Evolutionary conservation across 2,113 vertebrate genomes (phyloP), one percentile per base, ranked within the genome.

Genomic region (Entelurus aequoreus): DNA sequence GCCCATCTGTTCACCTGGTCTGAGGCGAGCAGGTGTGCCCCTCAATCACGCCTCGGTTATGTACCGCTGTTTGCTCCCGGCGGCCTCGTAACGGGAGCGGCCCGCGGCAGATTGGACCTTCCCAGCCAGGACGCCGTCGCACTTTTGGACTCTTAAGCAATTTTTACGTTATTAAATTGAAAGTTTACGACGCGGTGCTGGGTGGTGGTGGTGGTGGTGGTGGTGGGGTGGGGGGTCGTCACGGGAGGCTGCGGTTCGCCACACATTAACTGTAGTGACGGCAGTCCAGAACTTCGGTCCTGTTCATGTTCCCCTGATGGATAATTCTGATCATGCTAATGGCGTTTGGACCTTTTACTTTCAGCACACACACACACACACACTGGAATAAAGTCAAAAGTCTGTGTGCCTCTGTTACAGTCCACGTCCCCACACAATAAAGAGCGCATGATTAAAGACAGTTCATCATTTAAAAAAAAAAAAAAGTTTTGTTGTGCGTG

Each of bases 11-110:
- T 46, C 64, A 52, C 72, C 54, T 36, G 71, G 75, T 80, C 85
- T 77, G 72, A 72, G 69, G 69, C n/a, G 68, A 84, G 82, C 82
- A 84, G 83, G 85, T 87, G 85, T 67, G 81, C 72, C 51, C 73
- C 75, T 19, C 51, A 44, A 54, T 50, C 68, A 63, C 54, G 19
- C 37, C 57, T 38, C 57, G 12, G 44, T 4, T 37, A 74, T 63
- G 74, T 62, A 65, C 60, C 51, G 63, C 58, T 71, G 78, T 78
- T 80, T 74, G 78, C 71, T 73, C 69, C 69, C 68, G 35, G 69
- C 73, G 67, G 72, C 10, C 11, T 65, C 79, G 62, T 68, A 75
- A 78, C 28, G 48, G 42, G 42, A 46, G 42, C 42, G 42, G 10
- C 42, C 10, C 42, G 4, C 11, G 42, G 42, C 81, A 73, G 73